Conservation (phyloP, 2,888 invertebrate genomes). For the Sympetrum striolatum region DNA sequence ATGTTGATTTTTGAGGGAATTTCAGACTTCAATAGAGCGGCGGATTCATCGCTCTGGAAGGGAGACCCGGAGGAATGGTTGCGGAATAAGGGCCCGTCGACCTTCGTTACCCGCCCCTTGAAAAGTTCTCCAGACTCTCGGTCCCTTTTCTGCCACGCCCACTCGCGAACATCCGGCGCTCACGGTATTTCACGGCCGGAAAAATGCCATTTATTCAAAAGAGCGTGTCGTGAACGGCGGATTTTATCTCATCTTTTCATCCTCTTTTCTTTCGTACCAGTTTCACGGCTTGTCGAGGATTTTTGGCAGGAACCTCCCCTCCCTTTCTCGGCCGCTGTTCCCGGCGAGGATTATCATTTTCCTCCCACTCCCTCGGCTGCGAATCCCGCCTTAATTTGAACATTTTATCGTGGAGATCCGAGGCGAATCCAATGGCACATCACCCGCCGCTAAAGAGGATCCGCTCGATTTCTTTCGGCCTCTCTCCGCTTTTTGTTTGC, state of each 20-base stretch:
- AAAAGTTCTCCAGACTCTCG: neutral
- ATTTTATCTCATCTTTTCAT: neutral
- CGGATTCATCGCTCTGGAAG: neutral
- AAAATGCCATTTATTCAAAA: neutral
- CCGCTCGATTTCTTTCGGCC: neutral
- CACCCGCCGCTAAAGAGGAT: neutral
- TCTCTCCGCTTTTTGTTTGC: no score
- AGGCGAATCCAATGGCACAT: neutral
- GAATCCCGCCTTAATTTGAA: neutral
- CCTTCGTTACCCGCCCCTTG: neutral
- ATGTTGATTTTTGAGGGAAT: neutral
- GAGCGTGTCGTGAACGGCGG: neutral
- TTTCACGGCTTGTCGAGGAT: neutral
- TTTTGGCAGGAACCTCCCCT: neutral
- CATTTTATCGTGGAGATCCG: neutral
- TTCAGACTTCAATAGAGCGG: neutral
- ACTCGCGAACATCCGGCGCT: neutral
- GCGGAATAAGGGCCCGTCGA: neutral
- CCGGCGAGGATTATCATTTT: neutral
- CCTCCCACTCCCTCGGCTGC: neutral
- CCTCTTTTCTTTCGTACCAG: neutral
- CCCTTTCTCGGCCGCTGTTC: neutral
- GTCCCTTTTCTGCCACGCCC: neutral
- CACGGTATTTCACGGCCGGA: constrained; percentile 4
- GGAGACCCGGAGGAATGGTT: neutral